Evolutionary conservation across 2,888 invertebrate species (phyloP), one percentile per base, ranked within the genome.

Genomic region (Oxycera nigricornis): DNA sequence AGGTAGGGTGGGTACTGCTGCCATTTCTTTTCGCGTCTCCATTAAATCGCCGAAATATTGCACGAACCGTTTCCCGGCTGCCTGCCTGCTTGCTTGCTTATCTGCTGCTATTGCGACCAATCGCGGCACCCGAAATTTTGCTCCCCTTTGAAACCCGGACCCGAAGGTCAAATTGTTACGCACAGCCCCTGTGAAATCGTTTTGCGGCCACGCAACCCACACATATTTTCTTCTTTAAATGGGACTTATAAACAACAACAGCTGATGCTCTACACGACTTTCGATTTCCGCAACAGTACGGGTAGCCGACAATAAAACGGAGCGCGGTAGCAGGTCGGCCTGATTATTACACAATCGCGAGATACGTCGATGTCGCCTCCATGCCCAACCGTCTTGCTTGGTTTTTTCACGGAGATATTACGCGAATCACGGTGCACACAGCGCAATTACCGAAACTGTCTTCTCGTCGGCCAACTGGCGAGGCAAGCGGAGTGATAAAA

Each of bases 131-230:
- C 46, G 17, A 46, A 7, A 46, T 17, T 7, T 24, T 52, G 7
- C 61, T 11, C 30, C 26, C 11, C 35, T 73, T 20, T 72, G 65
- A 62, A 72, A 74, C 61, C 72, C 52, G 74, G 74, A 74, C 75
- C 75, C 75, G 75, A 73, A 75, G 75, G 75, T 75, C 72, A 75
- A 75, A 75, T 73, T 62, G 72, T 61, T 50, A 31, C 30, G 14
- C 67, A 24, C 26, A 31, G 14, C 65, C n/a, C 65, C 41, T 35
- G 28, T 17, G 17, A 22, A 20, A 52, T 26, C 28, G 39, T 72
- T 59, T 14, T 24, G 4, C 30, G 62, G 35, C 20, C 35, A 24
- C 41, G 28, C 11, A 39, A 35, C 41, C 73, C 41, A 50, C 11
- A 52, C 73, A 52, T 50, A 46, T 39, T 65, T 65, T 41, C 11